Percentiles rank a stretch among this genome's conserved stretches.
Evolutionary conservation across 2,113 vertebrate genomes (phyloP).

Genomic region (Sorex fumeus): DNA sequence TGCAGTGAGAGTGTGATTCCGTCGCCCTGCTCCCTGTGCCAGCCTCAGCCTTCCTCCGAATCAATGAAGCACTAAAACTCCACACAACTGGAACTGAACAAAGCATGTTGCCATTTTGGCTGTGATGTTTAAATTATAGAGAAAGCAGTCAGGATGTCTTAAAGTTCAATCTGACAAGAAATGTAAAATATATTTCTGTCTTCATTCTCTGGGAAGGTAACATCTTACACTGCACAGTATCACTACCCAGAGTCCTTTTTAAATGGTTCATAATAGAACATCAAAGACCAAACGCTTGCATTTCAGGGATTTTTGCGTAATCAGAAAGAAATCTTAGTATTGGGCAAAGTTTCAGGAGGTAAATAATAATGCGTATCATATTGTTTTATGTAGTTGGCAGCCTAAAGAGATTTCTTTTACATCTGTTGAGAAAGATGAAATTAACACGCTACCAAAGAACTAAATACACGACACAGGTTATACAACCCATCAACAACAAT

Average conservation of each 20-base stretch:
- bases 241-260: constrained; percentile 69
- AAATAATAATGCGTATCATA: neutral
- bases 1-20: constrained; percentile 89
- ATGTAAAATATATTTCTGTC: constrained; percentile 88
- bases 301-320: neutral
- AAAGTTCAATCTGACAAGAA: constrained; percentile 91
- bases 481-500: neutral
- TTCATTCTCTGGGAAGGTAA: constrained; percentile 80
- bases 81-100: constrained; percentile 89
- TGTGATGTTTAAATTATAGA: constrained; percentile 86
- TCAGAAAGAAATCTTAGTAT: constrained; percentile 11
- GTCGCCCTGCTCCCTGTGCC: constrained; percentile 80
- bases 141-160: constrained; percentile 87
- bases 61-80: constrained; percentile 87
- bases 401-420: neutral
- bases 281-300: neutral
- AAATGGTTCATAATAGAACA: constrained; percentile 42
- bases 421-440: constrained; percentile 5
- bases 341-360: neutral
- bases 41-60: constrained; percentile 81
- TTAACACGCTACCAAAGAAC: neutral
- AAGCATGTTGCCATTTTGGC: constrained; percentile 90
- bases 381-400: neutral
- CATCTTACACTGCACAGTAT: constrained; percentile 58
- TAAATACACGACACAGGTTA: neutral